phyloP scores from a whole-genome alignment of 2,797 vertebrate species.

The Macropus fuliginosus region DNA sequence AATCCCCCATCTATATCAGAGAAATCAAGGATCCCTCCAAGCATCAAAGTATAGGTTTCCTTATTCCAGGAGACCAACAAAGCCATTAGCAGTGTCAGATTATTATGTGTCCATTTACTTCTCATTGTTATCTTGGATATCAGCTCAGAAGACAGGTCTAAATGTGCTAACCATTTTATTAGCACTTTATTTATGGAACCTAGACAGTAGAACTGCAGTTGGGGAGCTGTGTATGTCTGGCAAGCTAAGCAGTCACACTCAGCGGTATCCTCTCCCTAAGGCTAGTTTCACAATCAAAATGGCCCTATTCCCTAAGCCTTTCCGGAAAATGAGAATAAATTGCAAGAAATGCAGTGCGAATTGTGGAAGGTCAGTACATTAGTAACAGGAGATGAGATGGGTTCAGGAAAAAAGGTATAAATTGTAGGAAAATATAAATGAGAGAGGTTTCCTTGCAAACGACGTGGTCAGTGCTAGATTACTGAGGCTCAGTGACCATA shows the following conservation, averaged over 20 bases:
- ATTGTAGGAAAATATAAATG: slow-evolving; percentile 53
- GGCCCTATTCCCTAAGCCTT: neutral
- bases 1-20: neutral
- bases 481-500: neutral
- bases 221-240: neutral
- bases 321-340: slow-evolving; percentile 33
- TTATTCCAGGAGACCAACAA: neutral
- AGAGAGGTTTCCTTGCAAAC: neutral
- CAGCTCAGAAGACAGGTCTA: neutral
- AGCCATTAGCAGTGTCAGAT: slow-evolving; percentile 5
- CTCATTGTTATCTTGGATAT: neutral
- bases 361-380: slow-evolving; percentile 59
- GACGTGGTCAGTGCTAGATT: neutral
- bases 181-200: neutral
- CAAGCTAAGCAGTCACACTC: neutral
- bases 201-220: rapidly evolving
- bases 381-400: slow-evolving; percentile 38
- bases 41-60: neutral
- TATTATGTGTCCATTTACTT: neutral
- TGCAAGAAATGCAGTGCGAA: slow-evolving; percentile 37
- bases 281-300: neutral
- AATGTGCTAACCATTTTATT: neutral
- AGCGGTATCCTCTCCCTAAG: slow-evolving; percentile 9
- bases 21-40: neutral
- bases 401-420: slow-evolving; percentile 49